These are phyloP conservation scores for Lepisosteus oculatus DNA, from an alignment of 2,113 vertebrate genomes.

Conservation along the genomic window DNA sequence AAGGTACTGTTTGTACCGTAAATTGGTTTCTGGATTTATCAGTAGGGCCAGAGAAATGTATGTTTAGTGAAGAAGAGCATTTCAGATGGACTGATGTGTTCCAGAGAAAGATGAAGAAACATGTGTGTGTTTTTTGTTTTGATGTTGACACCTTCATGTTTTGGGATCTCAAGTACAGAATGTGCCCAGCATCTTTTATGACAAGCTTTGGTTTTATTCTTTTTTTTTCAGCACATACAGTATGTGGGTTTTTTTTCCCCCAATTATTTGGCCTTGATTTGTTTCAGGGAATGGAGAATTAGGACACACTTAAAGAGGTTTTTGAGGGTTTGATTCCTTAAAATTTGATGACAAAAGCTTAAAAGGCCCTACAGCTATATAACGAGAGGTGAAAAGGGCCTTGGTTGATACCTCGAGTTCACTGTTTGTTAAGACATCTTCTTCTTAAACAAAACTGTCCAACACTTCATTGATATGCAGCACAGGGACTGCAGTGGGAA, in stretches of 20 bases:
- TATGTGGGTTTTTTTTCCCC: too few species aligned
- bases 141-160: not conserved
- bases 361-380: too few species aligned
- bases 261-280: not conserved
- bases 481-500: not conserved
- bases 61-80: not conserved
- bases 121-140: not conserved
- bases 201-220: not conserved
- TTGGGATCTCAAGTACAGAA: not conserved
- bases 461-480: constrained; percentile 7
- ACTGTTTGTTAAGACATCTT: not conserved
- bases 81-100: not conserved
- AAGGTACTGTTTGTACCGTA: too few species aligned
- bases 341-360: too few species aligned
- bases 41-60: too few species aligned
- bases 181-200: not conserved
- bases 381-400: not conserved
- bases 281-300: not conserved
- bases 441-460: not conserved
- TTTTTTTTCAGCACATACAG: not conserved
- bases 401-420: not conserved
- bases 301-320: not conserved
- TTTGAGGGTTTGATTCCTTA: too few species aligned
- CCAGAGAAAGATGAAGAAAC: not conserved
- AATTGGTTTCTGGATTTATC: too few species aligned